phyloP scores from a whole-genome alignment of 2,888 invertebrate genomes.

The Trisateles emortualis region DNA sequence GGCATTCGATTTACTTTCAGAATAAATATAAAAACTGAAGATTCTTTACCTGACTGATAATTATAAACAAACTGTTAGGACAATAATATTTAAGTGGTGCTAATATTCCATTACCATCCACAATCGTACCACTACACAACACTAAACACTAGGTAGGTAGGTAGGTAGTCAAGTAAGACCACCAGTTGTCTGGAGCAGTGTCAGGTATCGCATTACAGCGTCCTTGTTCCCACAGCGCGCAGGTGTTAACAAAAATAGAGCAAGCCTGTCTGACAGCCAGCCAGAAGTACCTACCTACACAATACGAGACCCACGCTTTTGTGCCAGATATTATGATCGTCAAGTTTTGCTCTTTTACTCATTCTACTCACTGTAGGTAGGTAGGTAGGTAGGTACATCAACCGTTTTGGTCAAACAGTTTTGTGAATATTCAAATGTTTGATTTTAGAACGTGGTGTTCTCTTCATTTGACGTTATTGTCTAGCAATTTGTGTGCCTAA shows the following conservation, averaged over 20 bases:
- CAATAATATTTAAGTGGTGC: background rate
- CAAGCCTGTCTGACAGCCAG: slow-evolving; percentile 40
- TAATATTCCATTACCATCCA: slow-evolving; percentile 1
- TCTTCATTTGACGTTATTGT: too few species aligned
- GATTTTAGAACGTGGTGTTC: background rate
- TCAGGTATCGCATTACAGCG: slow-evolving; percentile 70
- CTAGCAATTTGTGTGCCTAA: too few species aligned
- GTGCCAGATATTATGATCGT: slow-evolving; percentile 67
- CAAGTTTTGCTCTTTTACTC: slow-evolving; percentile 19
- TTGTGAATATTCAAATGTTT: slow-evolving; percentile 9
- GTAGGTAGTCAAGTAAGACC: background rate
- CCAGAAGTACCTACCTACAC: too few species aligned
- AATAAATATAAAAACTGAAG: too few species aligned
- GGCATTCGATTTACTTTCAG: too few species aligned
- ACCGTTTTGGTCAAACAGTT: slow-evolving; percentile 43
- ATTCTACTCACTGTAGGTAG: slow-evolving; percentile 16
- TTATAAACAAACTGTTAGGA: too few species aligned
- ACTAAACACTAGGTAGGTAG: background rate
- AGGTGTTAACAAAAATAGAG: slow-evolving; percentile 81
- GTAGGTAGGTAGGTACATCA: too few species aligned
- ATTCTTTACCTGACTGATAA: too few species aligned
- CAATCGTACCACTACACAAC: background rate
- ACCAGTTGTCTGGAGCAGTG: background rate
- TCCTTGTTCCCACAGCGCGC: slow-evolving; percentile 64
- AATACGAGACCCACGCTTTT: slow-evolving; percentile 29